phyloP scores from a whole-genome alignment of 2,888 invertebrate species.

The Disparrhopalites patrizii region DNA sequence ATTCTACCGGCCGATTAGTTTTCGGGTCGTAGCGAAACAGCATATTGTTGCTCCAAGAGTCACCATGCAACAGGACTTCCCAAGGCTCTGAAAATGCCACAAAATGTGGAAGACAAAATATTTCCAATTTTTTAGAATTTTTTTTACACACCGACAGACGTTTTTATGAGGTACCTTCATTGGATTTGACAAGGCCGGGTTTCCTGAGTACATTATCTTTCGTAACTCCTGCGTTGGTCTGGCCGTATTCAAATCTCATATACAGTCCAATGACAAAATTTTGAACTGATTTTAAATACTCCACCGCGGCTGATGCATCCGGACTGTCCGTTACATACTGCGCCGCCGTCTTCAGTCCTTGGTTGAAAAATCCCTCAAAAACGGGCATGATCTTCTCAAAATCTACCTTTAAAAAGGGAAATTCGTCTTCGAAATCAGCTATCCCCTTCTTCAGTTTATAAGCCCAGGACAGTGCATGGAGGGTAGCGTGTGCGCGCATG shows the following conservation, averaged over 20 bases:
- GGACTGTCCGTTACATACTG: background rate
- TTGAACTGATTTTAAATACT: background rate
- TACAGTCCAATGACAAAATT: background rate
- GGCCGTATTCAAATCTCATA: background rate
- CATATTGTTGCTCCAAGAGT: conserved; percentile 37
- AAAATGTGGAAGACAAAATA: too few relatives aligned
- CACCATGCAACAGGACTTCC: conserved; percentile 31
- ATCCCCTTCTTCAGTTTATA: conserved; percentile 1
- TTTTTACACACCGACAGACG: background rate
- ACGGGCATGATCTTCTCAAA: background rate
- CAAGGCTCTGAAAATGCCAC: conserved; percentile 29
- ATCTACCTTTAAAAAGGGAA: background rate
- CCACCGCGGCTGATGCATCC: background rate
- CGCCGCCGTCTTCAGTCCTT: background rate
- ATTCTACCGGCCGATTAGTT: conserved; percentile 14
- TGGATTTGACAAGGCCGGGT: background rate
- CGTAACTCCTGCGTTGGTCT: background rate
- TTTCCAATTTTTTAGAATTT: background rate
- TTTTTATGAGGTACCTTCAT: conserved; percentile 7
- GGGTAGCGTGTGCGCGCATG: conserved; percentile 6
- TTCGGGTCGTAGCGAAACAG: conserved; percentile 29
- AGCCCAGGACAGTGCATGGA: conserved; percentile 17
- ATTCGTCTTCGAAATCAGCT: background rate
- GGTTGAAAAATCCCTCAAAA: background rate
- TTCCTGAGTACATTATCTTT: background rate